Evolutionary conservation across 2,113 vertebrate species (phyloP).

Genomic region (Tragelaphus imberbis): DNA sequence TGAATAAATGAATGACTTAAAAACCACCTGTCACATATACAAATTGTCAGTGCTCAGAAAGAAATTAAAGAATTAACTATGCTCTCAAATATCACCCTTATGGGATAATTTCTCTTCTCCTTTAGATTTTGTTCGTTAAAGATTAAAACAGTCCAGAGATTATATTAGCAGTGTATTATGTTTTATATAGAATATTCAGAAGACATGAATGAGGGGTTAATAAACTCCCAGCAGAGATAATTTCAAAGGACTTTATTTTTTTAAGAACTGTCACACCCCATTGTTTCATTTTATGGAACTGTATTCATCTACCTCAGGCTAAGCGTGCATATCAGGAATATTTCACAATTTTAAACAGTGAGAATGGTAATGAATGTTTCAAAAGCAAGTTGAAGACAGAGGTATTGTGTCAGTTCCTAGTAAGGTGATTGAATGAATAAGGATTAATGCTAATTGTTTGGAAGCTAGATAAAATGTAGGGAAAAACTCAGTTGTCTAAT

Average conservation of each 20-base stretch:
- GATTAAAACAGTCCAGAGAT: slow-evolving; percentile 14
- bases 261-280: neutral
- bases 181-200: slow-evolving; percentile 32
- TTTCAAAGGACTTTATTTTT: slow-evolving; percentile 34
- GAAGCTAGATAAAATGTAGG: slow-evolving; percentile 4
- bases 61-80: slow-evolving; percentile 41
- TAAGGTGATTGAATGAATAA: slow-evolving; percentile 22
- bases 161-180: slow-evolving; percentile 30
- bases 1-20: slow-evolving; percentile 9
- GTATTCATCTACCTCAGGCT: slow-evolving; percentile 42
- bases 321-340: slow-evolving; percentile 35
- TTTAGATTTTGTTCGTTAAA: slow-evolving; percentile 43
- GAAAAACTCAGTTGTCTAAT: neutral
- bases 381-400: slow-evolving; percentile 30
- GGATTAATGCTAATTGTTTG: slow-evolving; percentile 32
- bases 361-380: slow-evolving; percentile 32
- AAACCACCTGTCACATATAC: neutral
- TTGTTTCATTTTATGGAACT: slow-evolving; percentile 47
- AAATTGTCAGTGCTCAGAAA: slow-evolving; percentile 4
- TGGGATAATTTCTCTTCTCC: neutral
- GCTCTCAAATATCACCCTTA: neutral
- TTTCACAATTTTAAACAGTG: slow-evolving; percentile 45
- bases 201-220: slow-evolving; percentile 34
- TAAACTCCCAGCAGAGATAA: slow-evolving; percentile 1
- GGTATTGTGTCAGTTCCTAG: neutral